phyloP scores from a whole-genome alignment of 2,113 vertebrate species.

The Pardalotus punctatus region DNA sequence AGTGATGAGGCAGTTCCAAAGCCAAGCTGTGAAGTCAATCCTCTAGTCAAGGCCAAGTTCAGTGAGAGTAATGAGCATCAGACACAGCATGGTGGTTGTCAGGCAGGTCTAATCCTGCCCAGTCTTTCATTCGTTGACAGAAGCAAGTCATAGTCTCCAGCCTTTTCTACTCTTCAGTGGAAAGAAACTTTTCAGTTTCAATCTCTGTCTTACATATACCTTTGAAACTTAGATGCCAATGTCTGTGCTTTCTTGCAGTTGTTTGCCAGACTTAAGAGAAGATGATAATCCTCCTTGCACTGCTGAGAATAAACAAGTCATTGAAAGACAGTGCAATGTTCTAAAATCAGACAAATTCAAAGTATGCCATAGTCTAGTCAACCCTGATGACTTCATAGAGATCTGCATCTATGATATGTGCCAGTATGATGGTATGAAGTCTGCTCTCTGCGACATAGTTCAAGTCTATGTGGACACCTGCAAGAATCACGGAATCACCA shows the following conservation, averaged over 20 bases:
- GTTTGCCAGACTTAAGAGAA: constrained; percentile 52
- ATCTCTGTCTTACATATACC: background rate
- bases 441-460: constrained; percentile 57
- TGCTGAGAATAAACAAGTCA: background rate
- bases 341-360: constrained; percentile 57
- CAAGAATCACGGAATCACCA: constrained; percentile 42
- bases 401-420: constrained; percentile 72
- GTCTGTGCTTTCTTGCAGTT: constrained; percentile 44
- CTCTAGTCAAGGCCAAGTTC: background rate
- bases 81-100: background rate
- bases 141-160: background rate
- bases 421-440: constrained; percentile 63
- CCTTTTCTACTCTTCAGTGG: background rate
- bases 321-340: constrained; percentile 60
- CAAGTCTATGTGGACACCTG: constrained; percentile 69
- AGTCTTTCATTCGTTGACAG: background rate
- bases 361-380: constrained; percentile 51
- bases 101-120: background rate
- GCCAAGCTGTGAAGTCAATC: background rate
- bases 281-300: constrained; percentile 50
- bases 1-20: background rate
- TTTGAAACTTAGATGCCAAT: background rate
- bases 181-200: background rate
- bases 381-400: constrained; percentile 57
- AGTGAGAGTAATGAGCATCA: background rate